These are phyloP conservation scores for Salarias fasciatus DNA, from an alignment of 2,797 vertebrate genomes.

Conservation along the genomic window DNA sequence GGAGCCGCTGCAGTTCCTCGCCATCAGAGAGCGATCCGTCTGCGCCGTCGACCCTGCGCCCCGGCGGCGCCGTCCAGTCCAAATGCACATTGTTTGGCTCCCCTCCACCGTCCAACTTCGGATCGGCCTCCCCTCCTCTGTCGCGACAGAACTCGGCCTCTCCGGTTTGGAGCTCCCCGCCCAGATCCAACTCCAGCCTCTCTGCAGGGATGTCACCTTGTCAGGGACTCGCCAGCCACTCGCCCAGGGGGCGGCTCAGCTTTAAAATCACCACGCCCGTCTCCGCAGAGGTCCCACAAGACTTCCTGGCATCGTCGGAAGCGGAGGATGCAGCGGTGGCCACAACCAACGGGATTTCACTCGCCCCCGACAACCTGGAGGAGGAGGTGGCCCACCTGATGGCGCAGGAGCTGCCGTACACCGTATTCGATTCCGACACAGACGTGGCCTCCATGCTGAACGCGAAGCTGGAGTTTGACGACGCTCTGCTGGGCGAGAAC, in stretches of 20 bases:
- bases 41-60: constrained; percentile 62
- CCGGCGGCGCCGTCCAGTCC: constrained; percentile 64
- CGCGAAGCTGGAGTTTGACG: constrained; percentile 88
- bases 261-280: constrained; percentile 76
- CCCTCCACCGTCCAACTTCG: constrained; percentile 65
- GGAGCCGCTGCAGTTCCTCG: constrained; percentile 80
- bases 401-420: constrained; percentile 80
- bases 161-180: constrained; percentile 72
- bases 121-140: constrained; percentile 68
- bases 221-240: constrained; percentile 56
- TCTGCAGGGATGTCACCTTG: constrained; percentile 68
- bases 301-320: constrained; percentile 79
- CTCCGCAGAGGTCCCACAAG: constrained; percentile 79
- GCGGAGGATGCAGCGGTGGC: constrained; percentile 77
- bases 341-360: constrained; percentile 73
- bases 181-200: constrained; percentile 65
- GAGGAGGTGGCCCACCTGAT: constrained; percentile 76
- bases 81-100: constrained; percentile 74
- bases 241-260: constrained; percentile 68
- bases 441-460: constrained; percentile 88
- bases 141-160: constrained; percentile 66
- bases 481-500: constrained; percentile 84
- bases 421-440: constrained; percentile 77
- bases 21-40: constrained; percentile 74
- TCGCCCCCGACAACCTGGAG: constrained; percentile 71